These are phyloP conservation scores for Tyrannus savana DNA, from an alignment of 2,113 vertebrate genomes.

Conservation along the genomic window DNA sequence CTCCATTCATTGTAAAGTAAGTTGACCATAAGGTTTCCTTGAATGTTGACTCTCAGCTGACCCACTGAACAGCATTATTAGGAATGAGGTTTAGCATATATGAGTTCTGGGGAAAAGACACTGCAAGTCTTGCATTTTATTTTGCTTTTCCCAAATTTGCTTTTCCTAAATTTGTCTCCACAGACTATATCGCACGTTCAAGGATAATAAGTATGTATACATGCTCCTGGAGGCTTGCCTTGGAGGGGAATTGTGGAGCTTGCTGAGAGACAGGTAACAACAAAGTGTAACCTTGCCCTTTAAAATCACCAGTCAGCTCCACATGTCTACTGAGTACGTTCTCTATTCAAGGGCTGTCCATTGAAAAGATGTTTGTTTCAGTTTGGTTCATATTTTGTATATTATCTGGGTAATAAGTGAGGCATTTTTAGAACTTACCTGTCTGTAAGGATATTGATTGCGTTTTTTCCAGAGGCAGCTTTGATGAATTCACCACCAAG, in stretches of 20 bases:
- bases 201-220: conserved; percentile 89
- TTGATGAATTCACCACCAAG: conserved; percentile 88
- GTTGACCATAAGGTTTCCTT: neutral
- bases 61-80: neutral
- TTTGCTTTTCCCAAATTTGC: neutral
- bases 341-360: neutral
- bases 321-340: neutral
- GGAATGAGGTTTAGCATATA: neutral
- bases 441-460: neutral
- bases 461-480: conserved; percentile 84
- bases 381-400: neutral
- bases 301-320: neutral
- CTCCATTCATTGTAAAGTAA: conserved; percentile 88
- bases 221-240: conserved; percentile 93
- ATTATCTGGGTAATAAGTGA: neutral
- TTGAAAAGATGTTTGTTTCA: neutral
- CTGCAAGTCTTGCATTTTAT: neutral
- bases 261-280: conserved; percentile 91
- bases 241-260: conserved; percentile 92
- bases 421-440: neutral
- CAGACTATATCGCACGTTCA: conserved; percentile 91
- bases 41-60: neutral
- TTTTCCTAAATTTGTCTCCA: conserved; percentile 3
- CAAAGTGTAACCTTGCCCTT: neutral
- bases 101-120: neutral